Evolutionary conservation across 2,113 vertebrate species (phyloP), one percentile per base, ranked within the genome.

Genomic region (Antidorcas marsupialis): DNA sequence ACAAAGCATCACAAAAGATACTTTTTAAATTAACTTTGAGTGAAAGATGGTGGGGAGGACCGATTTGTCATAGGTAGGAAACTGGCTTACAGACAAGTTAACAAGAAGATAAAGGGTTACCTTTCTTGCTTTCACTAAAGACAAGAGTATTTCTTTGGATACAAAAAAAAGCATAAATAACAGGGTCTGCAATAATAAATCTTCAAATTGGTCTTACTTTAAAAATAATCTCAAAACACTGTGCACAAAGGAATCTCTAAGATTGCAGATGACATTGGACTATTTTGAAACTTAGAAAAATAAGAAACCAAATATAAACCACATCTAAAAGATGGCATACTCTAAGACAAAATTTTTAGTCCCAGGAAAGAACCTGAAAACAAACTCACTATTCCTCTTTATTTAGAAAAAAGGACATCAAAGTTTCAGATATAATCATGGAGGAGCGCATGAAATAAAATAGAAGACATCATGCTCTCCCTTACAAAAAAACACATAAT

Each of bases 231-330:
- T 84, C 84, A 59, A 97, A 76, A 45, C 28, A 64, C 14, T 36
- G 13, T 57, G 1, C 7, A 84, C 17, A 87, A 89, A 87, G 19
- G 23, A 64, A 92, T 71, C 33, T 45, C 67, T 53, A 94, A 53
- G 12, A 50, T 60, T 93, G 94, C 52, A 94, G 45, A 85, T 87
- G 45, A 94, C 23, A 62, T 2, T 36, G 53, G 79, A 33, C 57
- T 53, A 85, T 19, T 76, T 19, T 91, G 89, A 91, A 95, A 88
- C 7, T 17, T 67, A 45, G 2, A 67, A 53, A 36, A 55, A 59
- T 47, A 85, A 91, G 19, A 94, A 97, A 52, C 21, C 33, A 95
- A 92, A 95, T 94, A 33, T 71, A 67, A 92, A 57, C 50, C 76
- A 25, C 45, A 52, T 85, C 95, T 96, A 83, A 78, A 52, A 89